phyloP scores from a whole-genome alignment of 2,113 vertebrate species.

The Limanda limanda region DNA sequence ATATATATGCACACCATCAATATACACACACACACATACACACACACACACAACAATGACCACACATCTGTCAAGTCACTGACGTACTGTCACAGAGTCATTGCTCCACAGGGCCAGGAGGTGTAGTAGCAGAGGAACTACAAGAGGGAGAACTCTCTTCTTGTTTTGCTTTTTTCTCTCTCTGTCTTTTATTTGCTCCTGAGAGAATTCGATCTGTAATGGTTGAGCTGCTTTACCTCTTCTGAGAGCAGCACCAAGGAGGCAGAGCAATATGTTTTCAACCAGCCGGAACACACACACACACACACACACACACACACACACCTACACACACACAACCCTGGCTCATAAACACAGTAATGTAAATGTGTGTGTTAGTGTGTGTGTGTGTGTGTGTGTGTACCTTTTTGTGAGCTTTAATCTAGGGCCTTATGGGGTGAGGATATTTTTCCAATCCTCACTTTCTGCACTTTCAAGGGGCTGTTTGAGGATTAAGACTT shows the following conservation, averaged over 20 bases:
- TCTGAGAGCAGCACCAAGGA: slow-evolving; percentile 11
- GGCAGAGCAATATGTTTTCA: slow-evolving; percentile 34
- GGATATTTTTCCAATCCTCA: too few relatives aligned
- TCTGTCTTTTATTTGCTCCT: slow-evolving; percentile 37
- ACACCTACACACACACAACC: not conserved
- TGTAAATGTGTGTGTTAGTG: too few relatives aligned
- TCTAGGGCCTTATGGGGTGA: too few relatives aligned
- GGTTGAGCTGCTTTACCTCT: slow-evolving; percentile 40
- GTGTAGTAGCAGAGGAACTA: slow-evolving; percentile 2
- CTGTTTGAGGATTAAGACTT: too few relatives aligned
- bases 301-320: not conserved
- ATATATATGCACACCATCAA: slow-evolving; percentile 1
- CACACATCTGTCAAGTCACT: slow-evolving; percentile 25
- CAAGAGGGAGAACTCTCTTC: not conserved
- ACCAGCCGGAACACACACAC: slow-evolving; percentile 1
- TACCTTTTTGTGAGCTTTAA: too few relatives aligned
- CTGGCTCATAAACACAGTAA: slow-evolving; percentile 1
- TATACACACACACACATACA: not conserved
- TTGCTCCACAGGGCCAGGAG: slow-evolving; percentile 10
- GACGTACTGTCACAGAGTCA: slow-evolving; percentile 35
- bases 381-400: too few relatives aligned
- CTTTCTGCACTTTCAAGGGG: too few relatives aligned
- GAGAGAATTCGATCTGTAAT: slow-evolving; percentile 29
- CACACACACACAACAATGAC: slow-evolving; percentile 12
- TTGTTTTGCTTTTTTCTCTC: not conserved